Evolutionary conservation across 2,888 invertebrate genomes (phyloP).

Genomic region (Andrena marginata): DNA sequence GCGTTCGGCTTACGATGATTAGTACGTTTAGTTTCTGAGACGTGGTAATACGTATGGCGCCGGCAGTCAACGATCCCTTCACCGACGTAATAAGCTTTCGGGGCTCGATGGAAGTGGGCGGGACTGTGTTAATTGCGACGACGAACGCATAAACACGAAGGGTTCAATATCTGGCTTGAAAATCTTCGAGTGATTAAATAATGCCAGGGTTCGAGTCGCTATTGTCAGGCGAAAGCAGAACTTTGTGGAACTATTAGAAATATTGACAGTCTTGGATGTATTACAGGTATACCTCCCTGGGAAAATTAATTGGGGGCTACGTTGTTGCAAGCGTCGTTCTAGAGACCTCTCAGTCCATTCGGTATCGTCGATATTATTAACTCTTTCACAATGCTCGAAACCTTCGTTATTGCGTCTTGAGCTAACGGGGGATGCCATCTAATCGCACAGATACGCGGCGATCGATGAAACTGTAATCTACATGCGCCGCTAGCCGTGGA

Average conservation of each 20-base stretch:
- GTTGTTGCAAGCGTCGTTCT: too few species aligned
- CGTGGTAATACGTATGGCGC: constrained; percentile 35
- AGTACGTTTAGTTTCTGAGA: constrained; percentile 54
- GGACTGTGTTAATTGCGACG: constrained; percentile 20
- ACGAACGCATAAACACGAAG: not conserved
- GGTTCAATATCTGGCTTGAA: not conserved
- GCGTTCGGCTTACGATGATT: constrained; percentile 55
- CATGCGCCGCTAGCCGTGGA: constrained; percentile 6
- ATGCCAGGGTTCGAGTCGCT: too few species aligned
- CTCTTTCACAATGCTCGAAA: not conserved
- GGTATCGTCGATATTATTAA: too few species aligned
- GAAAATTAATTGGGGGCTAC: too few species aligned
- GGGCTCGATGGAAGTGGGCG: not conserved
- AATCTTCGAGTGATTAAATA: not conserved
- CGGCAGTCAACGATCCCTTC: constrained; percentile 22
- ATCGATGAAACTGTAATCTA: constrained; percentile 45
- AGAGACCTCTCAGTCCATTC: too few species aligned
- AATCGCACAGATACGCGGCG: constrained; percentile 10
- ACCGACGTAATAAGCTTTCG: constrained; percentile 25
- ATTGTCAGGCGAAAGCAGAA: too few species aligned
- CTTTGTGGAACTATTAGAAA: too few species aligned
- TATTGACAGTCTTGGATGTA: too few species aligned
- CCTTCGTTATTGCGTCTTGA: not conserved
- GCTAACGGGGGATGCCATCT: constrained; percentile 11
- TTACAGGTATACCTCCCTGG: too few species aligned